Evolutionary conservation across 2,888 invertebrate genomes (phyloP), one percentile per base, ranked within the genome.

Genomic region (Dendrolimus pini): DNA sequence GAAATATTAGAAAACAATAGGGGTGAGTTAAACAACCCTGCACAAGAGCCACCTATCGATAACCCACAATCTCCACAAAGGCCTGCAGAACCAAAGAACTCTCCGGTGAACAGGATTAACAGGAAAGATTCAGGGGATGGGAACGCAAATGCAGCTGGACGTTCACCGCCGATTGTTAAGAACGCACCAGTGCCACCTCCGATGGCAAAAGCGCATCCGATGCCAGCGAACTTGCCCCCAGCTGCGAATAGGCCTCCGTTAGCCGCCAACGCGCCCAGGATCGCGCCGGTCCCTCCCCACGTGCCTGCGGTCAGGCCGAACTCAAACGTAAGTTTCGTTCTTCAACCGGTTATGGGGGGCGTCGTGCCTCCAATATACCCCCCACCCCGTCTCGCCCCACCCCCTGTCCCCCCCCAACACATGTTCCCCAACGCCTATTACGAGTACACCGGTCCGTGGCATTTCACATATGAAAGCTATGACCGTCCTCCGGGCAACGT

Each of bases 311-410:
- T 56, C 54, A 62, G 60, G 54, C 69, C 68, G 59, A 78, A 77
- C 68, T 79, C 86, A 62, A 89, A 88, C 76, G 89, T 89, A 85
- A 89, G 89, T 89, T 89, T 81, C 74, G 84, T 90, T 53, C 75
- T 89, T 13, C 81, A 79, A 60, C 88, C 88, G 1, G 80, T 89
- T 52, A 72, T 87, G 78, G 78, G 80, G 8, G 77, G 76, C 13
- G 68, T 78, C 42, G 70, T 75, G 57, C 80, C 81, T 3, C 84
- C 82, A 9, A 59, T 82, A 63, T 82, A 80, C 74, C 64, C 70
- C n/a, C 68, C 73, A 14, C 75, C 75, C 12, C 74, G 78, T 52
- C 74, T 74, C 59, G 64, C 70, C 6, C 13, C 68, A 78, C 10
- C 78, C 76, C 12, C 73, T 71, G 2, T 62, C 71, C 7, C 79